Evolutionary conservation across 2,797 vertebrate species (phyloP).

Genomic region (Diceros bicornis): DNA sequence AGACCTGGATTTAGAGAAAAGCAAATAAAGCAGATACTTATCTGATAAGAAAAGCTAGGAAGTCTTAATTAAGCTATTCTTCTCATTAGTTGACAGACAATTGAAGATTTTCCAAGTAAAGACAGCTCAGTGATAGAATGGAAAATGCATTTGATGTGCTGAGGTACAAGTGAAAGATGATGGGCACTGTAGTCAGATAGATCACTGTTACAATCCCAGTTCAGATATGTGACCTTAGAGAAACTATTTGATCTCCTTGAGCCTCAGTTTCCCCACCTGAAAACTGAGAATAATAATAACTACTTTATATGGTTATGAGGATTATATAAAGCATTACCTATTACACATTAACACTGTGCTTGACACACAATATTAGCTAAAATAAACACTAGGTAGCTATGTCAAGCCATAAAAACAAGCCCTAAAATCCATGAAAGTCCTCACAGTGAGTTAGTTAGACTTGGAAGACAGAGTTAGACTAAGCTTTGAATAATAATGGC

Average conservation of each 20-base stretch:
- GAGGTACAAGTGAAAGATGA: not conserved
- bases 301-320: not conserved
- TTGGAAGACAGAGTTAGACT: not conserved
- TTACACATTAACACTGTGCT: not conserved
- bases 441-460: not conserved
- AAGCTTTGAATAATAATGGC: not conserved
- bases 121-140: not conserved
- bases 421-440: not conserved
- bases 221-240: not conserved
- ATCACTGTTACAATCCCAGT: not conserved
- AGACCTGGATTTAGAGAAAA: not conserved
- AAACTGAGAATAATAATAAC: not conserved
- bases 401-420: not conserved
- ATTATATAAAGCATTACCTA: not conserved
- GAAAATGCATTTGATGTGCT: not conserved
- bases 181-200: not conserved
- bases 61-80: not conserved
- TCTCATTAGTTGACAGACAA: not conserved
- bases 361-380: not conserved
- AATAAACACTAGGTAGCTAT: not conserved
- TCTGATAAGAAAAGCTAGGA: not conserved
- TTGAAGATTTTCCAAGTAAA: not conserved
- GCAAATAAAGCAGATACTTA: not conserved
- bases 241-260: not conserved
- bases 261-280: not conserved